These are phyloP conservation scores for Latrodectus geometricus DNA, from an alignment of 1,140 invertebrate species.

Conservation along the genomic window DNA sequence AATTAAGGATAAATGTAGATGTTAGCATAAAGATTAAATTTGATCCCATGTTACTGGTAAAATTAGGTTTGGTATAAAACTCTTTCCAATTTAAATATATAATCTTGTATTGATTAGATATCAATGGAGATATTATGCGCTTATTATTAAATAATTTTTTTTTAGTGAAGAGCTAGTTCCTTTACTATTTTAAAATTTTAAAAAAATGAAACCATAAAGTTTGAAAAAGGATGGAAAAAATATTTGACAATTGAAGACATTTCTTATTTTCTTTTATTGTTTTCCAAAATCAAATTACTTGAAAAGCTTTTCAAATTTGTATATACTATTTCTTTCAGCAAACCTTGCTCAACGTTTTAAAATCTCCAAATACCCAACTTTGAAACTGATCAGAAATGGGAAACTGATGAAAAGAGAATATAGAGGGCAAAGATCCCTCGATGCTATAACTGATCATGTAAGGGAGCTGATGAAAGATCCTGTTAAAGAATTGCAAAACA, in stretches of 20 bases:
- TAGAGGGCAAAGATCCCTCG: constrained; percentile 82
- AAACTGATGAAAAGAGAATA: constrained; percentile 95
- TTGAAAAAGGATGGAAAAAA: too few relatives aligned
- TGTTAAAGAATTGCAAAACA: constrained; percentile 80
- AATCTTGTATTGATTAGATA: too few relatives aligned
- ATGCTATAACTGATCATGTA: constrained; percentile 90
- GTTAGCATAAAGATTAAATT: too few relatives aligned
- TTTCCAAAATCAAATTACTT: background rate
- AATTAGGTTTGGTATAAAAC: too few relatives aligned
- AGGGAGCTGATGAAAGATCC: constrained; percentile 90
- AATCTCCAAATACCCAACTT: constrained; percentile 97
- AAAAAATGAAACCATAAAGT: background rate
- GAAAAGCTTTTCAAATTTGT: background rate
- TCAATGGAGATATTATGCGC: too few relatives aligned
- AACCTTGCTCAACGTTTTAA: constrained; percentile 89
- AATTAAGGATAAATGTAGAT: too few relatives aligned
- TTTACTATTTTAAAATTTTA: constrained; percentile 11
- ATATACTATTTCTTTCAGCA: constrained; percentile 73
- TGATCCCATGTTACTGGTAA: too few relatives aligned
- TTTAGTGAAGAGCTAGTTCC: background rate
- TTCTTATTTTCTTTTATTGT: background rate
- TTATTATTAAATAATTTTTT: too few relatives aligned
- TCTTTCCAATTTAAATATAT: too few relatives aligned
- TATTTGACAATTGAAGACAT: too few relatives aligned
- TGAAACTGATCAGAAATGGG: constrained; percentile 96